Evolutionary conservation across 2,888 invertebrate species (phyloP).

Genomic region (Torymus auratus): DNA sequence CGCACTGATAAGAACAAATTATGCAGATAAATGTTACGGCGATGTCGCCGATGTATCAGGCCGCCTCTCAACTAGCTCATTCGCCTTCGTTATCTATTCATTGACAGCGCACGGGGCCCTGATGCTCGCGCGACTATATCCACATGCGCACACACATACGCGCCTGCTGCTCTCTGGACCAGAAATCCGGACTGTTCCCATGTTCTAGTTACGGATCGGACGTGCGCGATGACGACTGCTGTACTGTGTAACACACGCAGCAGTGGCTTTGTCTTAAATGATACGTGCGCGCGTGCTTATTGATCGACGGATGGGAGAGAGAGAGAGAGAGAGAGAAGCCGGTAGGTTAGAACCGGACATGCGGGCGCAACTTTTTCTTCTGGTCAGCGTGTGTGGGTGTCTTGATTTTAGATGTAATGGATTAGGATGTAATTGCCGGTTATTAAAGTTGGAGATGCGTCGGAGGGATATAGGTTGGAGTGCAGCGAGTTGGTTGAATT

Average conservation of each 20-base stretch:
- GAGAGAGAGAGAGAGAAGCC: not conserved
- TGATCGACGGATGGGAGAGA: slow-evolving; percentile 9
- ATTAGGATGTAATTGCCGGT: no score
- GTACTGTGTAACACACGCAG: not conserved
- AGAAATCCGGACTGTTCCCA: slow-evolving; percentile 75
- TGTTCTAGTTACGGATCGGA: slow-evolving; percentile 70
- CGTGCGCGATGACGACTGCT: slow-evolving; percentile 45
- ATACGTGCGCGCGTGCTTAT: slow-evolving; percentile 41
- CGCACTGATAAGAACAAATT: slow-evolving; percentile 75
- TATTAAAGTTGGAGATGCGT: no score
- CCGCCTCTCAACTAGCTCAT: slow-evolving; percentile 74
- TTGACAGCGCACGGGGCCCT: slow-evolving; percentile 72
- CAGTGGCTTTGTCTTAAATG: slow-evolving; percentile 51
- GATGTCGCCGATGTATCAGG: slow-evolving; percentile 72
- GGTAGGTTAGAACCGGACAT: slow-evolving; percentile 54
- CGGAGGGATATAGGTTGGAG: no score
- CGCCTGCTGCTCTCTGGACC: slow-evolving; percentile 63
- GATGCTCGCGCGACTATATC: slow-evolving; percentile 70
- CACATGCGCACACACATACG: no score
- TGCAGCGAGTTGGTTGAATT: no score
- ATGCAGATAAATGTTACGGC: slow-evolving; percentile 75
- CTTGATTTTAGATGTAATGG: no score
- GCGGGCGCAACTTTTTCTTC: slow-evolving; percentile 51
- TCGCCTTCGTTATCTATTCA: slow-evolving; percentile 76
- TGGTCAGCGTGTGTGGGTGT: not conserved